Conservation (phyloP, 1,140 invertebrate species). For the Melipona quadrifasciata region DNA sequence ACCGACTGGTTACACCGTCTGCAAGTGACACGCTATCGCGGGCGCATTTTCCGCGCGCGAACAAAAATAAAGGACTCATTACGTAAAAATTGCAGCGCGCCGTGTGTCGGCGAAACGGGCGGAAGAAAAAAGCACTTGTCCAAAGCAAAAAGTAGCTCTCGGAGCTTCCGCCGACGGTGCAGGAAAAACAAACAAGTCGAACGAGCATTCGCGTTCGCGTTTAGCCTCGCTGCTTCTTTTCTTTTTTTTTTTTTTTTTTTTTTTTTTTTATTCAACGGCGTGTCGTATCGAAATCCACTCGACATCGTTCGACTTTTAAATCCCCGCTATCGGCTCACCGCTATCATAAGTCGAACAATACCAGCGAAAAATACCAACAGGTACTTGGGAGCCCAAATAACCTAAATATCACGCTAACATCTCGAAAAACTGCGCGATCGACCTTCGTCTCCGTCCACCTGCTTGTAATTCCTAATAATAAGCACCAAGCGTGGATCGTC, state of each 20-base stretch:
- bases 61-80: background rate
- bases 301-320: background rate
- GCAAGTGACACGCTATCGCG: background rate
- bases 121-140: background rate
- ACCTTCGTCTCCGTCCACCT: background rate
- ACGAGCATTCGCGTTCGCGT: background rate
- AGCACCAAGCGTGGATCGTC: background rate
- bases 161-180: background rate
- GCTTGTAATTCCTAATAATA: too few species aligned
- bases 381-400: background rate
- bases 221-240: background rate
- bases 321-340: background rate
- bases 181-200: background rate
- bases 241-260: too few species aligned
- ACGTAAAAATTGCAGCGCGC: slow-evolving; percentile 1
- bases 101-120: background rate
- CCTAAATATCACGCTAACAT: background rate
- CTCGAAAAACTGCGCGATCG: background rate
- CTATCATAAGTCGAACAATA: background rate
- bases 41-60: background rate
- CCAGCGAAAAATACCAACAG: too few species aligned
- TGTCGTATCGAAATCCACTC: background rate
- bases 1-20: background rate
- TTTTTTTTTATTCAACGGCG: too few species aligned
- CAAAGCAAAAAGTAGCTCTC: background rate